These are phyloP conservation scores for Crematogaster levior DNA, from an alignment of 2,888 invertebrate genomes.

Conservation along the genomic window DNA sequence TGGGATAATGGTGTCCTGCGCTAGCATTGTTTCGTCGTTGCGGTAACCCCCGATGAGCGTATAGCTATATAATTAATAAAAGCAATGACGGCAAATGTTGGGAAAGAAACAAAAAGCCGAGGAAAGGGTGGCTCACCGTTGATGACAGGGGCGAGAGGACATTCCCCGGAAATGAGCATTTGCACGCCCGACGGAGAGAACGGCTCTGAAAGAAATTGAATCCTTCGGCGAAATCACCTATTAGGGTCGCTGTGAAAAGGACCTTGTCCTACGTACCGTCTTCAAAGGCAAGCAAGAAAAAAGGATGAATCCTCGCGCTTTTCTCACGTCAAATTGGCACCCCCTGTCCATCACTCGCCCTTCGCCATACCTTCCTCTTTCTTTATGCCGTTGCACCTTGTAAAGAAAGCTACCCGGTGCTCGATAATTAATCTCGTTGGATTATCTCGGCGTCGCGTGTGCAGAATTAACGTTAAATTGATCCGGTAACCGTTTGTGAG, in stretches of 20 bases:
- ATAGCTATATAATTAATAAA: conserved; percentile 71
- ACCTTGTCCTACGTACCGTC: conserved; percentile 57
- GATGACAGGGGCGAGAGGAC: conserved; percentile 17
- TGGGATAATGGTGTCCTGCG: conserved; percentile 63
- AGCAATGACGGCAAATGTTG: conserved; percentile 42
- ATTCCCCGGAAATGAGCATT: conserved; percentile 70
- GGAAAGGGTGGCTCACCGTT: not conserved
- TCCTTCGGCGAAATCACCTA: conserved; percentile 72
- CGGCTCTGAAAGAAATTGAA: conserved; percentile 71
- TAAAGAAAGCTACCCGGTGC: conserved; percentile 57
- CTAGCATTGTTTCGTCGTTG: conserved; percentile 61
- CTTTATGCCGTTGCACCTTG: conserved; percentile 43
- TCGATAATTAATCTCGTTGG: conserved; percentile 67
- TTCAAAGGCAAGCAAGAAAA: conserved; percentile 62
- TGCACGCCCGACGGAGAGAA: conserved; percentile 49
- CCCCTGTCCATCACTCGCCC: conserved; percentile 29
- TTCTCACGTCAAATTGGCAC: conserved; percentile 70
- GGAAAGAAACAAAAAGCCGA: conserved; percentile 36
- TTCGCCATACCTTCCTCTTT: conserved; percentile 15
- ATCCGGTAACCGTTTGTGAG: not conserved
- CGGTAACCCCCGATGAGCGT: conserved; percentile 22
- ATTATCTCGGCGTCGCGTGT: conserved; percentile 38
- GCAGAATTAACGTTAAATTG: conserved; percentile 51
- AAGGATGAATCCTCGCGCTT: conserved; percentile 60
- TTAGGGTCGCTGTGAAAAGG: conserved; percentile 70